Evolutionary conservation across 35 echinoderm and acorn worm genomes (phyloP), one percentile per base, ranked within the genome.

Genomic region (Stichopus chloronotus): DNA sequence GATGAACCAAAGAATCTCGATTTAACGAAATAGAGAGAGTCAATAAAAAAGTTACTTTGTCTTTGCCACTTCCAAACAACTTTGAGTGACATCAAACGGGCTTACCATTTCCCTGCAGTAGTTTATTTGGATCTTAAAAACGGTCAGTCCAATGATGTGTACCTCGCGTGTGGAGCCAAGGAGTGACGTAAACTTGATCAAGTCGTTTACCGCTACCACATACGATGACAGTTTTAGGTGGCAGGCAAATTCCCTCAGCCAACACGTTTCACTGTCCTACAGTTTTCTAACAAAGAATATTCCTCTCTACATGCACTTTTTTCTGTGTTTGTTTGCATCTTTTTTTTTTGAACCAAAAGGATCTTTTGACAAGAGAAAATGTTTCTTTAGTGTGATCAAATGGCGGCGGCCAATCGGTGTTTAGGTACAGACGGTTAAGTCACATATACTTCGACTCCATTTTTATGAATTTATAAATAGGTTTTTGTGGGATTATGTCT

Each of bases 21-120:
- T 43, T 43, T 74, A 6, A 19, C 19, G 69, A 20, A n/a, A 74
- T 74, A 20, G 69, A 58, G 55, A 22, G 17, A 10, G 25, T 30
- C 56, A 52, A 85, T 56, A 58, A 56, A 58, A 85, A 60, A 85
- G 82, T 85, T 85, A 30, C 56, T 85, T 85, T 85, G 82, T 58
- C 30, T 85, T 85, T 58, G 55, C 25, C 80, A 83, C 80, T 55
- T 85, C 82, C 23, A 78, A 74, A n/a, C 22, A 74, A 19, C 17
- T 74, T 74, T 74, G 69, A n/a, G 30, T 43, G 30, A 1, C 30
- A 43, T 1, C 30, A 43, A 43, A 43, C 30, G 30, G 30, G 30
- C 30, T 43, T 43, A 43, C 30, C 30, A 43, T 43, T 43, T 43
- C 30, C 30, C 30, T 43, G 30, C 30, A 43, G 30, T 43, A 43